Conservation (phyloP, 2,113 vertebrate genomes). For the Lagopus muta region DNA sequence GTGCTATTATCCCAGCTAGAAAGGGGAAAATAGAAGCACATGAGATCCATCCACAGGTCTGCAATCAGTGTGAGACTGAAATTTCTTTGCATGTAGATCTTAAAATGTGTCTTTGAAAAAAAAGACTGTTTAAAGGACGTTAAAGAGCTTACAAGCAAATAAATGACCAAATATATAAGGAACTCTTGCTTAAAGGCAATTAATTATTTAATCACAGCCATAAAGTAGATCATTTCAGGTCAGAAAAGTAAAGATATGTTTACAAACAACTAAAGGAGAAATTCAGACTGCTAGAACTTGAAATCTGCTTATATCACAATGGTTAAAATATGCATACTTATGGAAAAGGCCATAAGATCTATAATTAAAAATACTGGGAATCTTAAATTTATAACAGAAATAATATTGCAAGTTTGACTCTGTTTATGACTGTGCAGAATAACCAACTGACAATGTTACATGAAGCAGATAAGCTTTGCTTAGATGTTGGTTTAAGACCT, state of each 20-base stretch:
- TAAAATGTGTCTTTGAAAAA: not conserved
- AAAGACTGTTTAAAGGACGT: rapidly evolving
- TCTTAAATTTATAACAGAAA: not conserved
- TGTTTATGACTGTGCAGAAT: not conserved
- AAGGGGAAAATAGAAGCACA: not conserved
- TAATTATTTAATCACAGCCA: not conserved
- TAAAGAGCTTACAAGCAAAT: not conserved
- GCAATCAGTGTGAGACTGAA: not conserved
- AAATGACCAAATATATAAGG: not conserved
- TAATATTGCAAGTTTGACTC: not conserved
- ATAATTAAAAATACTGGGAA: not conserved
- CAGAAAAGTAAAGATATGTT: not conserved
- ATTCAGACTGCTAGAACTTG: not conserved
- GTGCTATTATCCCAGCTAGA: not conserved
- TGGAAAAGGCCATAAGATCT: not conserved
- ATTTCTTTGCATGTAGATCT: not conserved
- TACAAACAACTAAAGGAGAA: not conserved
- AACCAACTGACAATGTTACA: not conserved
- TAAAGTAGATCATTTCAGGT: not conserved
- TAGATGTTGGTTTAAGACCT: not conserved
- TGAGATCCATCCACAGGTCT: not conserved
- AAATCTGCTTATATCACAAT: not conserved
- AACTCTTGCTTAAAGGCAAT: not conserved
- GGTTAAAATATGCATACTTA: not conserved
- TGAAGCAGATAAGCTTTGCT: not conserved